phyloP scores from a whole-genome alignment of 2,113 vertebrate genomes.

The Origma solitaria region DNA sequence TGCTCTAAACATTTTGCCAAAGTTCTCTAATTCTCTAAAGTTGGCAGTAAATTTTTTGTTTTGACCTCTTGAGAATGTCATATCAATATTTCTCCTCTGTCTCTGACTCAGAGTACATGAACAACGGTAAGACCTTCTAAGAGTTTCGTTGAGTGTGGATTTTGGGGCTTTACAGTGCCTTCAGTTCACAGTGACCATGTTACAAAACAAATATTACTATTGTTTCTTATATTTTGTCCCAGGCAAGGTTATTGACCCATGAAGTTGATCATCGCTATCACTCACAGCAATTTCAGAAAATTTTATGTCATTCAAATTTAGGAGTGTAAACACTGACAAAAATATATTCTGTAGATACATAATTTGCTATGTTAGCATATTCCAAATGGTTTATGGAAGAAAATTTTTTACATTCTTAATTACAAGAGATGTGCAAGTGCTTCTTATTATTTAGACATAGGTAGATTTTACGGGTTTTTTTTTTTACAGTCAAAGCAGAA shows the following conservation, averaged over 20 bases:
- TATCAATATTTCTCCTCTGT: background rate
- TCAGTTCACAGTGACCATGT: background rate
- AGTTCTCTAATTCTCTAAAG: background rate
- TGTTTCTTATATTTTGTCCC: background rate
- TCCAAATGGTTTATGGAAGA: background rate
- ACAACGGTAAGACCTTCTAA: background rate
- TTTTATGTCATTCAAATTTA: background rate
- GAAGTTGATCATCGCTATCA: background rate
- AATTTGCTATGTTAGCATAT: background rate
- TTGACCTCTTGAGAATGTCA: background rate
- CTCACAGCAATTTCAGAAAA: background rate
- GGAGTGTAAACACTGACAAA: background rate
- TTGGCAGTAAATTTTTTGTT: background rate
- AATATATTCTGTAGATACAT: background rate
- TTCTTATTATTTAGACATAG: background rate
- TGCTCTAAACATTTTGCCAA: background rate
- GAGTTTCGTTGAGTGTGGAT: accelerated
- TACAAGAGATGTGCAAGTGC: background rate
- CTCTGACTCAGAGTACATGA: background rate
- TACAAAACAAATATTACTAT: background rate
- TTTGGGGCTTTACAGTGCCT: background rate
- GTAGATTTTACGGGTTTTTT: background rate
- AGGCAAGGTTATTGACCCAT: background rate
- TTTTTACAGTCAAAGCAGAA: background rate
- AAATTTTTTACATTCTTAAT: background rate